Percentiles rank a stretch among this genome's conserved stretches.
These are phyloP conservation scores for Neofelis nebulosa DNA, from an alignment of 2,113 vertebrate species.

Conservation along the genomic window DNA sequence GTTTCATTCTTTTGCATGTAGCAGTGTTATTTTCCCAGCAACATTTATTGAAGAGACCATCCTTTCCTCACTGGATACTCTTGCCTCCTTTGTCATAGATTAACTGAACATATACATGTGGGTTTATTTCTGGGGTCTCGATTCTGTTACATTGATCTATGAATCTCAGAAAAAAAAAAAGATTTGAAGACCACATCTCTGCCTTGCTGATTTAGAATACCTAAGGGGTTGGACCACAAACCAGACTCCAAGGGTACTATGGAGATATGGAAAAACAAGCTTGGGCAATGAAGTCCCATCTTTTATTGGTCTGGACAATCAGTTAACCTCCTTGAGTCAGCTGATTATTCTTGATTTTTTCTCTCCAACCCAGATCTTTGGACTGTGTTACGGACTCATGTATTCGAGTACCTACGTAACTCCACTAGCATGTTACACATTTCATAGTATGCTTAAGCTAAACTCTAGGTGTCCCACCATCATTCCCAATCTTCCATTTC, in stretches of 20 bases:
- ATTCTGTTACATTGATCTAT: neutral
- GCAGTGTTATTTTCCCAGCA: neutral
- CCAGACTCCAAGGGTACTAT: neutral
- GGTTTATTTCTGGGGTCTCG: neutral
- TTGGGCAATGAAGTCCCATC: neutral
- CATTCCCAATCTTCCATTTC: neutral
- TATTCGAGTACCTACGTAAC: neutral
- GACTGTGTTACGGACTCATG: neutral
- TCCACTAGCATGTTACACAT: neutral
- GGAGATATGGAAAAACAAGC: neutral
- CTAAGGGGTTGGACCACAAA: neutral
- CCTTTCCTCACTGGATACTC: neutral
- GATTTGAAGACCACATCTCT: neutral
- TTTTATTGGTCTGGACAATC: neutral
- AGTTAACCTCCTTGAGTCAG: neutral
- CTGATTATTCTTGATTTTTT: neutral
- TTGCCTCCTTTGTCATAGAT: neutral
- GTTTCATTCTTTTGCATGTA: neutral
- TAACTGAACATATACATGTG: neutral
- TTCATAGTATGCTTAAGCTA: neutral
- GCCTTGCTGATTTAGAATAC: neutral
- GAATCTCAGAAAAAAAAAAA: neutral
- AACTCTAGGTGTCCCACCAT: neutral
- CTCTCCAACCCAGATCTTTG: neutral
- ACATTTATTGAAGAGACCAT: neutral